These are phyloP conservation scores for Ormyrus nitidulus DNA, from an alignment of 2,888 invertebrate genomes.

Conservation along the genomic window DNA sequence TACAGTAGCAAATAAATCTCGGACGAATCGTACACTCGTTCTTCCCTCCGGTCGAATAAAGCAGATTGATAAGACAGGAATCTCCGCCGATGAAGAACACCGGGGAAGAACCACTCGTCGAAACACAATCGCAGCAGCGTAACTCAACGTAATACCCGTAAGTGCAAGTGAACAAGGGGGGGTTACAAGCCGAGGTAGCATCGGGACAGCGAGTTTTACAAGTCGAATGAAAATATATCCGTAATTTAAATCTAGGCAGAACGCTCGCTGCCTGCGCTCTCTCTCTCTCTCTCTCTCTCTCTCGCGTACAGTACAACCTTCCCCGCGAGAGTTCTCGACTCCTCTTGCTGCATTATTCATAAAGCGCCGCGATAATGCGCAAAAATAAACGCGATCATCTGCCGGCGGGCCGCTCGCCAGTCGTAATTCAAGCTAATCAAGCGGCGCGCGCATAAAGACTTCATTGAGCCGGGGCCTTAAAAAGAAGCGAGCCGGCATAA, in stretches of 20 bases:
- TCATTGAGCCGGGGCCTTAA: slow-evolving; percentile 39
- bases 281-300: no score
- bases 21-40: no score
- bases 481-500: not conserved
- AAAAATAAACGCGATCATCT: slow-evolving; percentile 54
- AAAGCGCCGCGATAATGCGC: slow-evolving; percentile 47
- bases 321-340: not conserved
- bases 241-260: slow-evolving; percentile 50
- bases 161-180: slow-evolving; percentile 18
- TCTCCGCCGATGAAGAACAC: no score
- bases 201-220: slow-evolving; percentile 39
- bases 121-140: not conserved
- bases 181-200: slow-evolving; percentile 6
- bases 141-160: slow-evolving; percentile 12
- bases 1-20: no score
- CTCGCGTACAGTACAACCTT: not conserved
- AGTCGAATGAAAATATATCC: slow-evolving; percentile 47
- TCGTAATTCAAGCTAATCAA: slow-evolving; percentile 57
- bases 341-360: slow-evolving; percentile 54
- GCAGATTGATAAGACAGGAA: no score
- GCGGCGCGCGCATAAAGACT: slow-evolving; percentile 50
- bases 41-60: no score
- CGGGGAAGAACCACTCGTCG: not conserved
- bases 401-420: slow-evolving; percentile 12
- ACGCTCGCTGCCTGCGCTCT: not conserved